Evolutionary conservation across 2,797 vertebrate species (phyloP), one percentile per base, ranked within the genome.

Genomic region (Myripristis murdjan): DNA sequence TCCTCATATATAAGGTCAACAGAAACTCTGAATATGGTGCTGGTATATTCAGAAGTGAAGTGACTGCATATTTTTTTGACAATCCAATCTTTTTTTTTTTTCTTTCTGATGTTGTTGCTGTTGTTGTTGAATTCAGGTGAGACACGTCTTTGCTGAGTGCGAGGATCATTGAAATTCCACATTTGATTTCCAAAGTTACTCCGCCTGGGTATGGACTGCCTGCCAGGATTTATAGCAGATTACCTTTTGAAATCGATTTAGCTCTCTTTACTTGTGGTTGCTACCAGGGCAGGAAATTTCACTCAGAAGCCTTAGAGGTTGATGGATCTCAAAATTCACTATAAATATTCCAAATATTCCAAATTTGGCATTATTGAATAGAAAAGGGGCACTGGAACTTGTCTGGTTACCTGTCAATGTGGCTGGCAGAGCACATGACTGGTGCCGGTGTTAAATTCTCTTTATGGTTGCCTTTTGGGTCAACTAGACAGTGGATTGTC

Each of bases 171-270:
- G 75, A 77, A 81, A 90, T 87, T 90, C 77, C 16, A 39, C 64
- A 72, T 89, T 88, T 82, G 75, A 86, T 88, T 88, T 85, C 64
- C 84, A 77, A 85, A 85, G 85, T 89, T 91, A 79, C 70, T 88
- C 83, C 66, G 87, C 72, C 51, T 80, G 74, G 84, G 88, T 88
- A 85, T 84, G 60, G 70, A 78, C 68, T 58, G 87, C 73, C 86
- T 84, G 81, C 65, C 72, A 82, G 88, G 90, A 91, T 91, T 89
- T 90, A 84, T 59, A 85, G 81, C 87, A 87, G 87, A 93, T 93
- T 91, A 88, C 87, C 82, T 91, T 91, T 73, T 87, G 77, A 88
- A 83, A 88, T 89, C 86, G 85, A 90, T 91, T 92, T 85, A 89
- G 82, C 82, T 88, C 66, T 70, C 16, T 75, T 83, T 48, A 79